Evolutionary conservation across 2,888 invertebrate species (phyloP).

Genomic region (Galerucella pusilla): DNA sequence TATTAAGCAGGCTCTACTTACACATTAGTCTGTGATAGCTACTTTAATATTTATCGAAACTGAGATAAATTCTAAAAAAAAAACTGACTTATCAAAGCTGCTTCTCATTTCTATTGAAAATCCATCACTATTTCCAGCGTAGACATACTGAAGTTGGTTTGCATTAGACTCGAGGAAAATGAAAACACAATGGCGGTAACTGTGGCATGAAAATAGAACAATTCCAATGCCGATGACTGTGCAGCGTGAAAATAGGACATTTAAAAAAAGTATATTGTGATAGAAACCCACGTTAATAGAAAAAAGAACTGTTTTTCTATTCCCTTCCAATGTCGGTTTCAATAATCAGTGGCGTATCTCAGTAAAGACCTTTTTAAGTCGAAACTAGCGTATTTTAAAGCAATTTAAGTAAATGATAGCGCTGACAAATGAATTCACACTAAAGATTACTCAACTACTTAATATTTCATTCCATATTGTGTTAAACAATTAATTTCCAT

Average conservation of each 20-base stretch:
- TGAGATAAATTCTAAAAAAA: no score
- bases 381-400: no score
- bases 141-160: neutral
- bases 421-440: no score
- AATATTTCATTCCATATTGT: no score
- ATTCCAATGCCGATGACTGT: neutral
- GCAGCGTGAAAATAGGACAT: slow-evolving; percentile 9
- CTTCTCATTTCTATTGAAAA: neutral
- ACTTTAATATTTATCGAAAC: no score
- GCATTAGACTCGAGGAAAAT: neutral
- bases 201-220: neutral
- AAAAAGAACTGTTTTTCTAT: neutral
- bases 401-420: no score
- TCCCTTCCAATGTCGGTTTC: neutral
- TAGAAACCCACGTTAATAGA: slow-evolving; percentile 10
- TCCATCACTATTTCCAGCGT: neutral
- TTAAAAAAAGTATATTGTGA: slow-evolving; percentile 1
- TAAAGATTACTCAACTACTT: no score
- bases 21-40: no score
- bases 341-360: neutral
- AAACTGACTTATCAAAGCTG: no score
- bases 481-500: no score
- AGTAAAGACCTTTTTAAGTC: neutral
- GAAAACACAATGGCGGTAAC: neutral
- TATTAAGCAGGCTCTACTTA: no score